Evolutionary conservation across 2,113 vertebrate species (phyloP), one percentile per base, ranked within the genome.

Genomic region (Anarhynchus alexandrinus): DNA sequence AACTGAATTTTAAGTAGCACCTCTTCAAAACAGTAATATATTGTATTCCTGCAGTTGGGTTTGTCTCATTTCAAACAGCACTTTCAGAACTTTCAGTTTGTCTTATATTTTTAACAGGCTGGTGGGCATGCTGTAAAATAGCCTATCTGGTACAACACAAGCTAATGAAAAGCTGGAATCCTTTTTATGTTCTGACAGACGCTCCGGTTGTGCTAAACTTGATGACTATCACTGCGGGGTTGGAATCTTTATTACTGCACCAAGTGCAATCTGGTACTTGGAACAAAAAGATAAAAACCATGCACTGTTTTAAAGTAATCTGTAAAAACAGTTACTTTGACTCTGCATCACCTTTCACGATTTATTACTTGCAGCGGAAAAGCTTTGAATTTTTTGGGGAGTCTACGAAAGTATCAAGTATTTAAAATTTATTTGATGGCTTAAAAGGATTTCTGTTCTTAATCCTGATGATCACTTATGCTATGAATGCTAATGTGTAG

Each of bases 241-340:
- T 97, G 97, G 97, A 97, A 97, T 97, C 96, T 98, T 98, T 98
- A 98, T 98, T 97, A 97, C 96, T 88, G 93, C 96, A 97, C 96
- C 96, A 97, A 97, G 96, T 97, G 97, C 96, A 97, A 95, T 97
- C 97, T 97, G 96, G 87, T 97, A 93, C 95, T 96, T 96, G 92
- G 94, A 95, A 97, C 95, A 97, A 97, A 97, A 97, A 97, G 96
- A 97, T 96, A 97, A 98, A 97, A 96, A 83, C 71, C 94, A 95
- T 92, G 91, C 91, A 30, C 87, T 89, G 93, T 95, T 97, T 94
- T 97, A 96, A 97, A 95, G 97, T 97, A 95, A 96, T 95, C 94
- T 91, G 94, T 96, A 97, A 96, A 96, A 93, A 57, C 86, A 92
- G 91, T 86, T 94, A 91, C 83, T 97, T 76, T 86, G 89, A 87